phyloP scores from a whole-genome alignment of 2,888 invertebrate species.

The Tinea trinotella region DNA sequence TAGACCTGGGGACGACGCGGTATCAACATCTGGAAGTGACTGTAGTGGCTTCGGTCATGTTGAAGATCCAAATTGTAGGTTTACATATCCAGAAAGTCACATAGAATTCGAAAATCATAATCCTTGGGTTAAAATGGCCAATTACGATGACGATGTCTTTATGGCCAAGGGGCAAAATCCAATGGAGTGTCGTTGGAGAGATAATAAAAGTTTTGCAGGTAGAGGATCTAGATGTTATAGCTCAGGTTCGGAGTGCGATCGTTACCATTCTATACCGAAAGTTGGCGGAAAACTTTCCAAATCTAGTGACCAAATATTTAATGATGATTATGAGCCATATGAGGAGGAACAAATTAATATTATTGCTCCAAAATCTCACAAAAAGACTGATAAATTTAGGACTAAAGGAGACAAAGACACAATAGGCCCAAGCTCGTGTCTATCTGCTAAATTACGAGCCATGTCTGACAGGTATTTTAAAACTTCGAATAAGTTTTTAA shows the following conservation, averaged over 20 bases:
- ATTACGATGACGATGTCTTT: constrained; percentile 63
- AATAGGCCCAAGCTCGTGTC: constrained; percentile 72
- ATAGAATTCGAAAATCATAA: constrained; percentile 65
- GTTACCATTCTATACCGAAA: constrained; percentile 59
- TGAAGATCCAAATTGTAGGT: constrained; percentile 55
- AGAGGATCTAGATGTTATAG: constrained; percentile 64
- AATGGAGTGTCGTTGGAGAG: constrained; percentile 51
- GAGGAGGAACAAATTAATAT: constrained; percentile 32
- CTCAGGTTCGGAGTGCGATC: constrained; percentile 65
- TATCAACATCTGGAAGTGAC: constrained; percentile 66
- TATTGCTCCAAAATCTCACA: constrained; percentile 45
- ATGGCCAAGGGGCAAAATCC: constrained; percentile 51
- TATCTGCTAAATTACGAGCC: constrained; percentile 78
- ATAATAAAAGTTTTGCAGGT: constrained; percentile 49
- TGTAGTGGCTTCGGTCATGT: constrained; percentile 66
- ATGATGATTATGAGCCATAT: constrained; percentile 61
- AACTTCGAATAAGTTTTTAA: constrained; percentile 77
- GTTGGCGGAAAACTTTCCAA: constrained; percentile 59
- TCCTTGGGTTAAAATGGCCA: constrained; percentile 63
- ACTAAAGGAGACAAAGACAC: constrained; percentile 59
- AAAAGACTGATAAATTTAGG: constrained; percentile 67
- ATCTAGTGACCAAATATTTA: constrained; percentile 70
- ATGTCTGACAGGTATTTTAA: constrained; percentile 82
- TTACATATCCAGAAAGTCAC: constrained; percentile 44
- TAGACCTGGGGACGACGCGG: constrained; percentile 60